phyloP scores from a whole-genome alignment of 2,797 vertebrate species.

The Falco novaeseelandiae region DNA sequence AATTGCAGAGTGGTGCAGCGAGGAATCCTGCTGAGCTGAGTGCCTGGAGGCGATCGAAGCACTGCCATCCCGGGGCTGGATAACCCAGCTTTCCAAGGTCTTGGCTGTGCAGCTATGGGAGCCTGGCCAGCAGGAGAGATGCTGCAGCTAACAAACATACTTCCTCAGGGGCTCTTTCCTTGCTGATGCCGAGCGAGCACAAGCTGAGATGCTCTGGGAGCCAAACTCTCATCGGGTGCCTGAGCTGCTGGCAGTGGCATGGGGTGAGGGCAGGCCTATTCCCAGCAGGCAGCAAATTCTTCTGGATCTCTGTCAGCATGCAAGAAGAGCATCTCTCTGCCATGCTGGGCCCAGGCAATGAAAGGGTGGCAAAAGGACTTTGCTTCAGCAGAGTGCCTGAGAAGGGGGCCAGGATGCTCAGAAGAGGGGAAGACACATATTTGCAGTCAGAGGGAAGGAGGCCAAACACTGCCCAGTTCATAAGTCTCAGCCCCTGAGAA shows the following conservation, averaged over 20 bases:
- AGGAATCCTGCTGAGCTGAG: not conserved
- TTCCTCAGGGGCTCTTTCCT: not conserved
- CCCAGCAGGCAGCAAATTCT: not conserved
- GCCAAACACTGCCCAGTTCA: rapidly evolving
- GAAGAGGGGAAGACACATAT: not conserved
- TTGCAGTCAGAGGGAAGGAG: not conserved
- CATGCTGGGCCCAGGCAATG: not conserved
- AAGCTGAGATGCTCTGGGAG: not conserved
- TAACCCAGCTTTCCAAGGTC: not conserved
- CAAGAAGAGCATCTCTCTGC: not conserved
- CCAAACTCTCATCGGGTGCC: not conserved
- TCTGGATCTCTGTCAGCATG: not conserved
- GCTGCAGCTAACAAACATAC: not conserved
- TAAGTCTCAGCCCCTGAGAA: not conserved
- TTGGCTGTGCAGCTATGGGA: not conserved
- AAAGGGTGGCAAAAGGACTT: not conserved
- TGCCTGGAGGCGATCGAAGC: not conserved
- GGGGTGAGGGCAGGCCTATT: not conserved
- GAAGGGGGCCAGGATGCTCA: not conserved
- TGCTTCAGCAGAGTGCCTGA: not conserved
- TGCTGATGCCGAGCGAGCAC: rapidly evolving
- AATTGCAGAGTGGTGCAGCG: rapidly evolving
- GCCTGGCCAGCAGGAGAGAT: not conserved
- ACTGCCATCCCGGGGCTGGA: not conserved
- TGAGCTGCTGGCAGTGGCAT: not conserved